Conservation (phyloP, 2,113 vertebrate species). For the Melanerpes formicivorus region DNA sequence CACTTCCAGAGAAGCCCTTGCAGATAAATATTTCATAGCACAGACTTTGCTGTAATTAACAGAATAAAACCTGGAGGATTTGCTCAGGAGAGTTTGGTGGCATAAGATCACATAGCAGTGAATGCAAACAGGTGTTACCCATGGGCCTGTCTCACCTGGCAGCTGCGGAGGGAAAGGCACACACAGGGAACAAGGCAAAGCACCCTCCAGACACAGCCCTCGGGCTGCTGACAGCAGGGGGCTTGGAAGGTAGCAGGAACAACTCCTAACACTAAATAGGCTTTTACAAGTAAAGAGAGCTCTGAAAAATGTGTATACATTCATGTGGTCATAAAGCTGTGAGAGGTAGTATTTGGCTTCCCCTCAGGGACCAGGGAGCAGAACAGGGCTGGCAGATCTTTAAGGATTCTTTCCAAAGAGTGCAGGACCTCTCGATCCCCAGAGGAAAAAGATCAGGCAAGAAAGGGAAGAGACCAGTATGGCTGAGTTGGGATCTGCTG, state of each 20-base stretch:
- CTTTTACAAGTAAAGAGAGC: background rate
- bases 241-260: background rate
- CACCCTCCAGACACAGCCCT: background rate
- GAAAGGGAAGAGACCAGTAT: background rate
- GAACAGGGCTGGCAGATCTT: background rate
- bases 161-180: background rate
- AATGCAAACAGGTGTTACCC: background rate
- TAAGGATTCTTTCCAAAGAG: background rate
- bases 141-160: background rate
- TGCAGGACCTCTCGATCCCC: background rate
- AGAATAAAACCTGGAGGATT: slow-evolving; percentile 7
- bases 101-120: background rate
- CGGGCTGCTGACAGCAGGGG: background rate
- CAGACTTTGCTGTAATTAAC: slow-evolving; percentile 1
- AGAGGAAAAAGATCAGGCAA: background rate
- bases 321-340: background rate
- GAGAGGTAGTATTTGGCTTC: background rate
- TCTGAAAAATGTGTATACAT: background rate
- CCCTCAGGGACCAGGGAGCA: background rate
- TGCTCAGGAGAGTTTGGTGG: background rate
- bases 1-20: slow-evolving; percentile 1
- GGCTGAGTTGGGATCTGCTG: background rate
- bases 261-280: background rate
- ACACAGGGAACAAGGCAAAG: background rate
- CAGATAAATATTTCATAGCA: slow-evolving; percentile 17